Evolutionary conservation across 2,888 invertebrate species (phyloP), one percentile per base, ranked within the genome.

Genomic region (Oscheius onirici): DNA sequence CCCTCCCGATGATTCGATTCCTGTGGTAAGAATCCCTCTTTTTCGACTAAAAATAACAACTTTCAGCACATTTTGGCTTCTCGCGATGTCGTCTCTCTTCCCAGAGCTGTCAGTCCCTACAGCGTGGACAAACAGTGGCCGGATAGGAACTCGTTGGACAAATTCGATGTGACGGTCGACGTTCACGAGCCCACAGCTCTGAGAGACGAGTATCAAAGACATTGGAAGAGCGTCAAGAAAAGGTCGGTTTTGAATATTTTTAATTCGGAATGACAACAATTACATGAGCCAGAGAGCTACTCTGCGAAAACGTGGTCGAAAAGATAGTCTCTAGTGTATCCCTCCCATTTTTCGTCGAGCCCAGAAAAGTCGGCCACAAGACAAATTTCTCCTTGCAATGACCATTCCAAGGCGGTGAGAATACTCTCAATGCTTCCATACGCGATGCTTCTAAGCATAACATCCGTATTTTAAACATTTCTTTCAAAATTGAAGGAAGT

Each of bases 191-290:
- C 40, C 71, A 2, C 41, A 58, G 63, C 71, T 1, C 66, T 84
- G 22, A 74, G 69, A 34, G 55, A 34, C 0, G 79, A 84, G 52
- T 78, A 84, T 61, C 40, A 58, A 26, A 51, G 76, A 24, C 84
- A 84, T 58, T 84, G 83, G 83, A 83, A 77, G 65, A 54, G 57
- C 24, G 80, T 84, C 24, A 83, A 82, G 66, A 77, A 75, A 60
- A 72, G 69, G 83, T 83, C 34, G 11, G 71, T 55, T 46, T 51
- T 43, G 6, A 2, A 41, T 44, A 57, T 26, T 8, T 57, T 15
- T 46, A 17, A 3, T 5, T 46, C 46, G 20, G n/a, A n/a, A n/a
- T n/a, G n/a, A n/a, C n/a, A n/a, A n/a, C n/a, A n/a, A n/a, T n/a
- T n/a, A n/a, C n/a, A n/a, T n/a, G n/a, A n/a, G n/a, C n/a, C n/a